Percentiles rank a stretch among this genome's conserved stretches.
phyloP scores from a whole-genome alignment of 2,797 vertebrate genomes.

The Sebastes minor region DNA sequence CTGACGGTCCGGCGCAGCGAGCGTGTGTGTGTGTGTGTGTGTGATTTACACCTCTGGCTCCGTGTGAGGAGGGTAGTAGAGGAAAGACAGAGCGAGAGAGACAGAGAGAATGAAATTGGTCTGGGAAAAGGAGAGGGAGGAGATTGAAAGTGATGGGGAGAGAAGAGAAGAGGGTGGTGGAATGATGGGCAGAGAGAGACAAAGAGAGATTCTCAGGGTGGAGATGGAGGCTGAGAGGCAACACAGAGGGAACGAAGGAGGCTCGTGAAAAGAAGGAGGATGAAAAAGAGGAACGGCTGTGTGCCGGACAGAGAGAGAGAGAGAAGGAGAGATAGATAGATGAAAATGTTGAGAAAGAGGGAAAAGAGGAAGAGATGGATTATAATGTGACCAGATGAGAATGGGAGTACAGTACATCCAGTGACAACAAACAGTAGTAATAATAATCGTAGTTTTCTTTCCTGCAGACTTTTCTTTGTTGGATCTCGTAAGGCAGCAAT shows the following conservation, averaged over 20 bases:
- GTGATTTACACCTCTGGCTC: conserved; percentile 52
- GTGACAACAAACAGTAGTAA: no score
- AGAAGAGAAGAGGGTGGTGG: conserved; percentile 5
- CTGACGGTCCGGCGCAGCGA: conserved; percentile 8
- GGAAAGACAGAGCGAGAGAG: conserved; percentile 7
- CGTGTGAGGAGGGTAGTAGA: conserved; percentile 14
- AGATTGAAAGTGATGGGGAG: conserved; percentile 56
- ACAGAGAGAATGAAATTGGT: conserved; percentile 45
- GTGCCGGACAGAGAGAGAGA: not conserved
- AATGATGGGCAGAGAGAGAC: conserved; percentile 24
- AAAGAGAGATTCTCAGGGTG: conserved; percentile 19
- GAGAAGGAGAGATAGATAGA: not conserved
- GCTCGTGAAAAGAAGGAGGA: not conserved
- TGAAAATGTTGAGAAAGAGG: not conserved
- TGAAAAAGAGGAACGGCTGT: not conserved
- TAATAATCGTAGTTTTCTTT: no score
- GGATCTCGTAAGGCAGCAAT: no score
- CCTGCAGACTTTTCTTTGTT: no score
- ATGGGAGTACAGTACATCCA: no score
- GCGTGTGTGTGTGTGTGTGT: not conserved
- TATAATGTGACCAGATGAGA: not conserved
- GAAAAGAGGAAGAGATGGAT: not conserved
- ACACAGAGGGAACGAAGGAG: conserved; percentile 4
- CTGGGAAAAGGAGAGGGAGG: conserved; percentile 31
- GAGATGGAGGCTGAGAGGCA: conserved; percentile 32